These are phyloP conservation scores for Meloe dianella DNA, from an alignment of 2,888 invertebrate genomes.

Conservation along the genomic window DNA sequence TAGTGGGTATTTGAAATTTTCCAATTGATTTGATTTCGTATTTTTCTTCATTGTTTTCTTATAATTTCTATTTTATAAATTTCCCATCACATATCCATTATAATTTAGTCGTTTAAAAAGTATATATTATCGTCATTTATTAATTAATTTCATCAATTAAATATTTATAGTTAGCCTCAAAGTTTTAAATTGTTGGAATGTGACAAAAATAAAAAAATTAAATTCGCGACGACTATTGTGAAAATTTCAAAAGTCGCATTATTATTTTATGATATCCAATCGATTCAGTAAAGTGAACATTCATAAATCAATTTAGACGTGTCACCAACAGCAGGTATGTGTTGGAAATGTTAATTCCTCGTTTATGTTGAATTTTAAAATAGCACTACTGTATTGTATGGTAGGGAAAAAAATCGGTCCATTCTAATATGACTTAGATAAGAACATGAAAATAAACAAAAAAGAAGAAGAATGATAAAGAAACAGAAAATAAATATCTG, in stretches of 20 bases:
- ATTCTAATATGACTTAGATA: neutral
- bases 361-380: slow-evolving; percentile 2
- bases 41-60: neutral
- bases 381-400: neutral
- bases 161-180: too few species aligned
- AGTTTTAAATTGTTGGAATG: neutral
- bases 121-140: neutral
- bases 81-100: neutral
- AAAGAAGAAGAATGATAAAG: neutral
- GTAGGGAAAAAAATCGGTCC: neutral
- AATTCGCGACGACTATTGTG: neutral
- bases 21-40: slow-evolving; percentile 13
- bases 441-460: too few species aligned
- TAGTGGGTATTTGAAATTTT: slow-evolving; percentile 19
- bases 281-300: slow-evolving; percentile 24
- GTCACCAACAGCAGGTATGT: slow-evolving; percentile 21
- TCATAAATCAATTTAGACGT: slow-evolving; percentile 26
- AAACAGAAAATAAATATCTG: neutral
- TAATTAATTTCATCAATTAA: neutral
- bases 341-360: slow-evolving; percentile 12
- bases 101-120: slow-evolving; percentile 9
- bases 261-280: slow-evolving; percentile 15
- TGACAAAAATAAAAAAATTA: neutral
- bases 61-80: slow-evolving; percentile 6
- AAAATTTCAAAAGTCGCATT: neutral